phyloP scores from a whole-genome alignment of 2,888 invertebrate species.

The Oscheius sp. region DNA sequence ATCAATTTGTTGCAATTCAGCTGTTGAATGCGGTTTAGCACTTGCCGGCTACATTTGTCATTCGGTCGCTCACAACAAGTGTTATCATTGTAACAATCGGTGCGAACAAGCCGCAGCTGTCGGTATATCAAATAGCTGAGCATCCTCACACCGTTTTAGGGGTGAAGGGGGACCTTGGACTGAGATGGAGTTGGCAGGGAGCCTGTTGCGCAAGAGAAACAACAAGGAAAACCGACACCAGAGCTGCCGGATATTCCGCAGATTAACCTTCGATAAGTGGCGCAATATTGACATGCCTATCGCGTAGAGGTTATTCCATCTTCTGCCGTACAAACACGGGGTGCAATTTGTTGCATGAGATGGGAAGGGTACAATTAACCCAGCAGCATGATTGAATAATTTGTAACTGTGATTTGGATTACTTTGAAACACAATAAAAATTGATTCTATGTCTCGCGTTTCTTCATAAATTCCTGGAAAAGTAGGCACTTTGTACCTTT shows the following conservation, averaged over 20 bases:
- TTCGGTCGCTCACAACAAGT: conserved; percentile 28
- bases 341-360: background rate
- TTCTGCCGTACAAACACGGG: conserved; percentile 14
- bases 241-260: conserved; percentile 30
- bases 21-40: conserved; percentile 29
- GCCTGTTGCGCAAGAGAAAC: conserved; percentile 20
- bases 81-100: conserved; percentile 31
- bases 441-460: too few relatives aligned
- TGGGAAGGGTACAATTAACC: conserved; percentile 3
- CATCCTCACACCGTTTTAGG: background rate
- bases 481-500: background rate
- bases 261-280: conserved; percentile 35
- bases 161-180: conserved; percentile 16
- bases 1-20: conserved; percentile 10
- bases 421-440: too few relatives aligned
- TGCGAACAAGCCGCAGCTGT: conserved; percentile 29
- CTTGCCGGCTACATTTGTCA: conserved; percentile 30
- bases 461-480: too few relatives aligned
- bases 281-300: conserved; percentile 34
- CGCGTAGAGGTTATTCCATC: conserved; percentile 12
- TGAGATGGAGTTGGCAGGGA: background rate
- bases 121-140: conserved; percentile 29
- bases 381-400: background rate
- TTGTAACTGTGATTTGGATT: too few relatives aligned
- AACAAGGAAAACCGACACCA: conserved; percentile 37